A percentile compares a stretch with the other conserved stretches of the same genome.
Conservation (phyloP, 2,888 invertebrate genomes). For the Lepidocyrtinus sp. region DNA sequence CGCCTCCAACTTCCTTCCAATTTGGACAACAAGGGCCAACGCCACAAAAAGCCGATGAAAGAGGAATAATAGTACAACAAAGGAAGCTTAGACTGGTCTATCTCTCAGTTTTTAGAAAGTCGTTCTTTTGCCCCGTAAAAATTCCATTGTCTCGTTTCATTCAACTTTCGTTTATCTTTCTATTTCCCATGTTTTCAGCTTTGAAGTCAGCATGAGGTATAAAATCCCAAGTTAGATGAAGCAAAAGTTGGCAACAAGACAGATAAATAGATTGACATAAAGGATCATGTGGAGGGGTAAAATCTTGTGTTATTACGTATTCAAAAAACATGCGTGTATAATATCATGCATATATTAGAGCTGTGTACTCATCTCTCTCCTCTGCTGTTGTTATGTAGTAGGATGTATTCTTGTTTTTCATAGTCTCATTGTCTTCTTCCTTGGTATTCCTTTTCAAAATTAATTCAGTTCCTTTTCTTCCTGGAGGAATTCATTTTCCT, state of each 20-base stretch:
- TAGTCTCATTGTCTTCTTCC: neutral
- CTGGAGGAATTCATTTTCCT: neutral
- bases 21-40: neutral
- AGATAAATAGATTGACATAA: conserved; percentile 34
- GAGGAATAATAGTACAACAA: conserved; percentile 16
- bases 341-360: neutral
- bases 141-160: too few species aligned
- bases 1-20: neutral
- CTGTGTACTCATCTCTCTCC: neutral
- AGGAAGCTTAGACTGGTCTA: conserved; percentile 11
- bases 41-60: neutral
- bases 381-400: neutral
- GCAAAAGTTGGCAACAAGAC: conserved; percentile 33
- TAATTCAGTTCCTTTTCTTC: conserved; percentile 32
- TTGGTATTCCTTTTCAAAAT: conserved; percentile 21
- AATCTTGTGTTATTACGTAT: conserved; percentile 26
- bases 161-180: neutral
- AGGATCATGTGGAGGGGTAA: conserved; percentile 15
- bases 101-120: conserved; percentile 30
- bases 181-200: conserved; percentile 19
- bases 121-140: conserved; percentile 30
- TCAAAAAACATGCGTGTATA: conserved; percentile 34
- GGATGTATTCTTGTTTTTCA: neutral
- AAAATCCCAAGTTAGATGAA: conserved; percentile 17
- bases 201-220: conserved; percentile 29